phyloP scores from a whole-genome alignment of 2,888 invertebrate species.

The Nowickia ferox region DNA sequence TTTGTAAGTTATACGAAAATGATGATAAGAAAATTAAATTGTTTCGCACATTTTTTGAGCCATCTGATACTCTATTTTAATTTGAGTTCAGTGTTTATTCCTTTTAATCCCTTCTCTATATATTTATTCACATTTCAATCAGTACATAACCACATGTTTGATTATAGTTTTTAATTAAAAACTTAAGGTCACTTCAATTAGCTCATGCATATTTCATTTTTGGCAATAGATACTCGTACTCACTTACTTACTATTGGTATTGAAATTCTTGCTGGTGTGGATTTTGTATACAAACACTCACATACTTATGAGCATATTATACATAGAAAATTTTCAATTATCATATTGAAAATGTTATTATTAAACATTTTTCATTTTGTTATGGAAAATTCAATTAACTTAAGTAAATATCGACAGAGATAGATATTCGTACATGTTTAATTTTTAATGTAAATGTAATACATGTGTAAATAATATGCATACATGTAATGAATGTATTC shows the following conservation, averaged over 20 bases:
- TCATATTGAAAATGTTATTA: slow-evolving; percentile 66
- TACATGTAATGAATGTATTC: slow-evolving; percentile 30
- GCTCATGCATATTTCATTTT: slow-evolving; percentile 43
- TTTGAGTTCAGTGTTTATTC: neutral
- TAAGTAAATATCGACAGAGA: slow-evolving; percentile 74
- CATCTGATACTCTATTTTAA: no score
- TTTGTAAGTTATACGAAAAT: no score
- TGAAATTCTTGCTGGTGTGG: no score
- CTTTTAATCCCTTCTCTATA: neutral
- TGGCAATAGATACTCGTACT: slow-evolving; percentile 26
- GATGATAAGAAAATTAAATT: no score
- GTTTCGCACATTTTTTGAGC: no score
- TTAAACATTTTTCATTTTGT: slow-evolving; percentile 71
- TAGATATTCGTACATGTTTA: slow-evolving; percentile 68
- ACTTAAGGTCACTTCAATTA: slow-evolving; percentile 48
- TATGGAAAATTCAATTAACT: slow-evolving; percentile 75
- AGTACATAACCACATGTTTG: slow-evolving; percentile 7
- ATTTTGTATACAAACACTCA: neutral
- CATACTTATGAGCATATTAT: neutral
- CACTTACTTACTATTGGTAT: no score
- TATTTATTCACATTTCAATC: slow-evolving; percentile 37
- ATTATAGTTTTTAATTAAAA: slow-evolving; percentile 51
- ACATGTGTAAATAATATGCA: slow-evolving; percentile 16
- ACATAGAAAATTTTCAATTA: slow-evolving; percentile 57
- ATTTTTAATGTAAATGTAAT: slow-evolving; percentile 73